Percentiles rank a stretch among this genome's conserved stretches.
Conservation (phyloP, 2,113 vertebrate genomes). For the Hyperoodon ampullatus region DNA sequence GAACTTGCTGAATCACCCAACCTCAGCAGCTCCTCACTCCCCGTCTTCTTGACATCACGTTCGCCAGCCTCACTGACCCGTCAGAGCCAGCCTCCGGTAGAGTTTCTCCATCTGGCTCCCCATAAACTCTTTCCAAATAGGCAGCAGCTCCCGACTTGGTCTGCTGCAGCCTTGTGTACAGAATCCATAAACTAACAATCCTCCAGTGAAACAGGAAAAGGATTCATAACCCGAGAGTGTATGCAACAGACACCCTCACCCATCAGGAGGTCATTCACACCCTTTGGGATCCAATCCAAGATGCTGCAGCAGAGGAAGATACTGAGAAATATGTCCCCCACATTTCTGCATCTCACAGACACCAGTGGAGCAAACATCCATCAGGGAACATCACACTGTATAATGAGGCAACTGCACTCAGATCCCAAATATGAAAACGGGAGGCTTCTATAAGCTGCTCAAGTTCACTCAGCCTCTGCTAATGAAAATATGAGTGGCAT, state of each 20-base stretch:
- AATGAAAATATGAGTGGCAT: conserved; percentile 53
- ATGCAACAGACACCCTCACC: neutral
- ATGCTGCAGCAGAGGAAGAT: neutral
- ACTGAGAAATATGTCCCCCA: neutral
- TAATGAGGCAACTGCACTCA: conserved; percentile 20
- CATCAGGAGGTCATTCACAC: neutral
- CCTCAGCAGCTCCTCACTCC: neutral
- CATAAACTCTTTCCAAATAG: neutral
- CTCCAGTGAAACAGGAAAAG: neutral
- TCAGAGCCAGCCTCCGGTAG: neutral
- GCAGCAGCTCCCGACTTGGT: neutral
- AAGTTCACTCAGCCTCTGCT: conserved; percentile 56
- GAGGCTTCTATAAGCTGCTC: conserved; percentile 56
- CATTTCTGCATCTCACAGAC: conserved; percentile 20
- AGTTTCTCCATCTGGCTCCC: neutral
- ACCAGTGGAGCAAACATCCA: neutral
- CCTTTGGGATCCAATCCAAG: neutral
- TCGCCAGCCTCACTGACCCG: neutral
- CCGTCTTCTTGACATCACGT: neutral
- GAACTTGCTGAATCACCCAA: neutral
- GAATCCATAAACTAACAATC: conserved; percentile 10
- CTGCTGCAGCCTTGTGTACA: neutral
- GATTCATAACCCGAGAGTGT: neutral
- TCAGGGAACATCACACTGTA: neutral
- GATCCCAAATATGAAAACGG: conserved; percentile 58